phyloP scores from a whole-genome alignment of 2,113 vertebrate species.

The Phyllopteryx taeniolatus region DNA sequence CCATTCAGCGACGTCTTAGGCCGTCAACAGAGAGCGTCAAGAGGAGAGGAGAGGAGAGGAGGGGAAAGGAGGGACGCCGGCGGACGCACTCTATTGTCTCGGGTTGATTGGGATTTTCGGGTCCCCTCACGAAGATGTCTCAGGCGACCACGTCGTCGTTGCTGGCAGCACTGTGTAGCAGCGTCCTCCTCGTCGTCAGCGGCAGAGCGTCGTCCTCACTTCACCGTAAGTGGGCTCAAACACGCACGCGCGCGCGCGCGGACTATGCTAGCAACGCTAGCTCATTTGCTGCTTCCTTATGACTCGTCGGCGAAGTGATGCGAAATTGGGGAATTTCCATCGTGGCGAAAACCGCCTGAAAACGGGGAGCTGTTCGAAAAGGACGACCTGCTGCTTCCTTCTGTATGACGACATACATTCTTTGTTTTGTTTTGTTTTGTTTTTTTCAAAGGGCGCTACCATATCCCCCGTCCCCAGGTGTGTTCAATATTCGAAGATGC shows the following conservation, averaged over 20 bases:
- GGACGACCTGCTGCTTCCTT: not conserved
- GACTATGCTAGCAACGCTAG: not conserved
- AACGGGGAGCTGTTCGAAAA: not conserved
- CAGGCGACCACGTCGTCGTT: constrained; percentile 13
- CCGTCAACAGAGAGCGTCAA: not conserved
- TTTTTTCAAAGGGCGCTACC: no score
- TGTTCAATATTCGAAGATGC: not conserved
- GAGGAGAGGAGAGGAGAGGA: constrained; percentile 2
- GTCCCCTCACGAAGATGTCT: constrained; percentile 28
- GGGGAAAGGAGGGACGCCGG: not conserved
- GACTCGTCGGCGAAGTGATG: not conserved
- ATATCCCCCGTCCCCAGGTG: no score
- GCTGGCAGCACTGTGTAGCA: constrained; percentile 30
- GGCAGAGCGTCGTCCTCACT: constrained; percentile 34
- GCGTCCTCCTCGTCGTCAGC: constrained; percentile 27
- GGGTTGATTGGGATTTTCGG: not conserved
- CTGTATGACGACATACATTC: not conserved
- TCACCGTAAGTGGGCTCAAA: constrained; percentile 53
- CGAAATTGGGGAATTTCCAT: not conserved
- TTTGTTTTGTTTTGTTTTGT: not conserved
- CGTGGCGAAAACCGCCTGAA: not conserved
- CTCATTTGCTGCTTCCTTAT: constrained; percentile 7
- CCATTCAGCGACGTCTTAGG: constrained; percentile 19
- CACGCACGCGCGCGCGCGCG: constrained; percentile 5
- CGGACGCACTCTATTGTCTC: not conserved